Evolutionary conservation across 2,888 invertebrate species (phyloP).

Genomic region (Apoda limacodes): DNA sequence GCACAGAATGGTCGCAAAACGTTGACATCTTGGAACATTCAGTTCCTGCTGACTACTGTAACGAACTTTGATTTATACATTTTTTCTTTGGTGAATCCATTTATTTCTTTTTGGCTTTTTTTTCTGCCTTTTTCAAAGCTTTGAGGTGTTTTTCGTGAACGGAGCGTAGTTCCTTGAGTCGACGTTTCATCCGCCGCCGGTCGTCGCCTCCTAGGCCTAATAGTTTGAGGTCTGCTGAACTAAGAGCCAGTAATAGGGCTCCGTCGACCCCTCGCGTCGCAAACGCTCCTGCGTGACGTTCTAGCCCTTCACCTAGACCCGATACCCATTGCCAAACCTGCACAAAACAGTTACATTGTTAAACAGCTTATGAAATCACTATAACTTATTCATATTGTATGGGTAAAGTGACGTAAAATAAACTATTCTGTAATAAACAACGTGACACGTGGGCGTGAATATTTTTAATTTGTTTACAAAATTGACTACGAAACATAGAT

Average conservation of each 20-base stretch:
- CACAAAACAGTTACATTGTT: neutral
- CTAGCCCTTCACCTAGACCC: conserved; percentile 85
- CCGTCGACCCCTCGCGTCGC: conserved; percentile 92
- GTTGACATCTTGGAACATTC: no score
- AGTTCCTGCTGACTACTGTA: no score
- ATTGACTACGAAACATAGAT: no score
- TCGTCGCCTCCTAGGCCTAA: conserved; percentile 86
- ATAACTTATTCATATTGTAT: no score
- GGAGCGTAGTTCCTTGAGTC: conserved; percentile 84
- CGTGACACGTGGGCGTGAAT: no score
- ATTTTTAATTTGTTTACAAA: no score
- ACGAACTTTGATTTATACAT: no score
- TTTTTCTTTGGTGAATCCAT: no score
- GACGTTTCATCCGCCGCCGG: conserved; percentile 81
- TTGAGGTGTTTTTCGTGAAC: conserved; percentile 90
- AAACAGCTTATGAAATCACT: no score
- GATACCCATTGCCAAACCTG: conserved; percentile 94
- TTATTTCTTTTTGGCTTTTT: conserved; percentile 80
- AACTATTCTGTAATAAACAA: no score
- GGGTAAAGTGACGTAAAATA: no score
- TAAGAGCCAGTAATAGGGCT: conserved; percentile 84
- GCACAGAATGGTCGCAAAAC: no score
- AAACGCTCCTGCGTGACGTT: conserved; percentile 89
- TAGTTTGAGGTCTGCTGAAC: conserved; percentile 92
- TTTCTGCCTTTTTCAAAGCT: conserved; percentile 87